These are phyloP conservation scores for Protodeltote pygarga DNA, from an alignment of 2,888 invertebrate genomes.

Conservation along the genomic window DNA sequence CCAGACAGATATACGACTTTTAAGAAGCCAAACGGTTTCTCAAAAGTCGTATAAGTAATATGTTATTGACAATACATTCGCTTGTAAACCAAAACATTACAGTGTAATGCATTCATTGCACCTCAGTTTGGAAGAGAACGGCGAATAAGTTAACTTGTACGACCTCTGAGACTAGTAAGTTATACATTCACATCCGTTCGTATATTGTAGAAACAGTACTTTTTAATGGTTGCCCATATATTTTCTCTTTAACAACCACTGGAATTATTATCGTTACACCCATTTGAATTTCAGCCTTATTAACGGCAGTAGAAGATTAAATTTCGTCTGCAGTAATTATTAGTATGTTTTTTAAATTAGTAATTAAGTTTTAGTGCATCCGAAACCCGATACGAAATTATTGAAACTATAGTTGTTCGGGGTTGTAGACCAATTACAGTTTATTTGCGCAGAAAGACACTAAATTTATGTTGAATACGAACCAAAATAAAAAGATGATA, in stretches of 20 bases:
- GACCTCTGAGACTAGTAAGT: constrained; percentile 19
- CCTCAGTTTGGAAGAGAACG: constrained; percentile 1
- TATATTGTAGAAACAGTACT: constrained; percentile 47
- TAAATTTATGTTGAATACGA: no score
- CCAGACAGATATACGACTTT: no score
- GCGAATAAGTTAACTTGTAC: constrained; percentile 32
- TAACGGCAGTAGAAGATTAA: rapidly evolving
- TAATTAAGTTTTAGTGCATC: constrained; percentile 37
- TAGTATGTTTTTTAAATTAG: constrained; percentile 18
- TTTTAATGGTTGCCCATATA: constrained; percentile 52
- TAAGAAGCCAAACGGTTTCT: no score
- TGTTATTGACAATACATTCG: no score
- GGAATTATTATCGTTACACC: neutral
- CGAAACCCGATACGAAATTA: constrained; percentile 19
- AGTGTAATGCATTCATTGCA: neutral
- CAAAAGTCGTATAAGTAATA: no score
- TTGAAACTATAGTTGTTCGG: constrained; percentile 32
- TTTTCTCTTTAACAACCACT: constrained; percentile 38
- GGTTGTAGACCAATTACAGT: constrained; percentile 16
- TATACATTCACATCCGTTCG: constrained; percentile 48
- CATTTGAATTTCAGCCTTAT: constrained; percentile 15
- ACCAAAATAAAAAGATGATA: no score
- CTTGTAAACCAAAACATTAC: neutral
- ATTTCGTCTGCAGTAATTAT: neutral
- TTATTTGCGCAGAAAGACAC: constrained; percentile 4